Conservation (phyloP, 2,113 vertebrate genomes). For the Ciconia stormi region DNA sequence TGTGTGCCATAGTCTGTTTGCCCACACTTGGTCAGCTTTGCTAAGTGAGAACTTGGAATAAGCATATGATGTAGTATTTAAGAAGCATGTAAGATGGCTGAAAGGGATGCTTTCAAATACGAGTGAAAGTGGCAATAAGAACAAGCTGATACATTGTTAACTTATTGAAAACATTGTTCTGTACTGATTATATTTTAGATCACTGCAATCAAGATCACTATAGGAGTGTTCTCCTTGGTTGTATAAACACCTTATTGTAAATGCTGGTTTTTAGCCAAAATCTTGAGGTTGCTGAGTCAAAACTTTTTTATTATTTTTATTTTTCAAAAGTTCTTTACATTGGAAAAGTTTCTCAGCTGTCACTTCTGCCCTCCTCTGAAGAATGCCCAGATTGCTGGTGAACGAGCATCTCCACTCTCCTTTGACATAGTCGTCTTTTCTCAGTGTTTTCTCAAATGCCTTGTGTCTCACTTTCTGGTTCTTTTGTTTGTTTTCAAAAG, state of each 20-base stretch:
- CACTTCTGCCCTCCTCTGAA: background rate
- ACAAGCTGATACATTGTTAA: background rate
- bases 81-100: background rate
- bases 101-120: background rate
- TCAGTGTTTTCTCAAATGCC: background rate
- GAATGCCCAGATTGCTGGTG: background rate
- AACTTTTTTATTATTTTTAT: background rate
- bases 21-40: background rate
- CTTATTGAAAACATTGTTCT: conserved; percentile 4
- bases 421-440: background rate
- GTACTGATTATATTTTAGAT: conserved; percentile 6
- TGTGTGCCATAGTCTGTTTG: background rate
- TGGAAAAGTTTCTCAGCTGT: conserved; percentile 33
- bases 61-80: background rate
- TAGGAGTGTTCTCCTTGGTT: conserved; percentile 16
- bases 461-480: background rate
- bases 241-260: conserved; percentile 42
- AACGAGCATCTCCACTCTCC: background rate
- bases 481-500: background rate
- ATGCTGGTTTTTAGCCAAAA: conserved; percentile 47
- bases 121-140: background rate
- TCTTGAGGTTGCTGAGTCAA: background rate
- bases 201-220: conserved; percentile 44
- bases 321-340: conserved; percentile 59
- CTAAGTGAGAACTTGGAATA: background rate